A percentile compares a stretch with the other conserved stretches of the same genome.
Conservation (phyloP, 2,113 vertebrate genomes). For the Albula glossodonta region DNA sequence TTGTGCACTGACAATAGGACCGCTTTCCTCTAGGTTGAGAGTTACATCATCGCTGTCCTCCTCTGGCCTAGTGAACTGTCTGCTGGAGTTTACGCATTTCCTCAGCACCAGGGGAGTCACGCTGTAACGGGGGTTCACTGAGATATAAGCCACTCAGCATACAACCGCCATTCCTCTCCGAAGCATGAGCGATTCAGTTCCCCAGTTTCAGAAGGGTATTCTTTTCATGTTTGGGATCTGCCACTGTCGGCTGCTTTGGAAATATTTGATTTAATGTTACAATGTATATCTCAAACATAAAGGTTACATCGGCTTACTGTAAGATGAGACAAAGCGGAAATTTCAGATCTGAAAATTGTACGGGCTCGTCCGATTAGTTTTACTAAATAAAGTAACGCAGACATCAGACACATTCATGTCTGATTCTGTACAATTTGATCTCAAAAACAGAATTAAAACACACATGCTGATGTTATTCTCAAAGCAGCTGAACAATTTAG, state of each 20-base stretch:
- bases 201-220: background rate
- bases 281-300: background rate
- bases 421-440: no score
- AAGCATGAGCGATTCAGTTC: background rate
- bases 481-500: no score
- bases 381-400: no score
- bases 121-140: conserved; percentile 36
- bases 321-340: no score
- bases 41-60: conserved; percentile 61
- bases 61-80: conserved; percentile 72
- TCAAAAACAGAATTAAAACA: no score
- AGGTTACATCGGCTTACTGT: no score
- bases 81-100: conserved; percentile 53
- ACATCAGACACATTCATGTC: no score
- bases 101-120: conserved; percentile 45
- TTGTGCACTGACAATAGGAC: conserved; percentile 6
- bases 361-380: no score
- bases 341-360: no score
- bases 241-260: background rate
- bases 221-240: background rate
- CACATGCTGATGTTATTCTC: no score
- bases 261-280: background rate
- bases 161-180: conserved; percentile 34
- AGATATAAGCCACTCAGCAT: conserved; percentile 33
- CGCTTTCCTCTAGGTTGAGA: conserved; percentile 6